Conservation (phyloP, 2,113 vertebrate species). For the Heterotis niloticus region DNA sequence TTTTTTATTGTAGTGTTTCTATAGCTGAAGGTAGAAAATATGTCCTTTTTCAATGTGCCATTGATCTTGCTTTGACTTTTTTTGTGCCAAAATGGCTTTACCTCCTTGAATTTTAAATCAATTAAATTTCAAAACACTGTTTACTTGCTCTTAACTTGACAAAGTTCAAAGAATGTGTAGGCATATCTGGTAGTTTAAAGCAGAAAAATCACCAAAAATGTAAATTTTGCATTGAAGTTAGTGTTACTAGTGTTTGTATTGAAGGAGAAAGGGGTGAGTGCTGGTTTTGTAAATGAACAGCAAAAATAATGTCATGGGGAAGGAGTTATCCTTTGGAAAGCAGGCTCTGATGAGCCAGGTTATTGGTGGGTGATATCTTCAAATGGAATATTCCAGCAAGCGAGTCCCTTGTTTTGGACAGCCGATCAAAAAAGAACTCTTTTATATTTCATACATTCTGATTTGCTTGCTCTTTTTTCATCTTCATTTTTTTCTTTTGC, state of each 20-base stretch:
- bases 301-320: not conserved
- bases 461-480: not conserved
- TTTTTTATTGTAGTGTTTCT: too few relatives aligned
- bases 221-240: not conserved
- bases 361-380: too few relatives aligned
- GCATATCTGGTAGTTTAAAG: too few relatives aligned
- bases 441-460: too few relatives aligned
- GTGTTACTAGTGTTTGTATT: not conserved
- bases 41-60: too few relatives aligned
- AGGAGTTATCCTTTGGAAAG: not conserved
- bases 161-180: not conserved
- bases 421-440: not conserved
- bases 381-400: not conserved
- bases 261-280: not conserved
- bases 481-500: not conserved
- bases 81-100: too few relatives aligned
- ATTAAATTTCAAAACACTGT: too few relatives aligned
- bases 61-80: too few relatives aligned
- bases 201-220: not conserved
- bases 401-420: not conserved
- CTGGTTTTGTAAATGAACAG: not conserved
- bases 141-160: not conserved
- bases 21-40: too few relatives aligned
- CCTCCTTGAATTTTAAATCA: too few relatives aligned
- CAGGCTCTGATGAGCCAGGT: not conserved